Base-by-base conservation (phyloP, 2,888 invertebrate genomes). In the Eupithecia vulgata region DNA sequence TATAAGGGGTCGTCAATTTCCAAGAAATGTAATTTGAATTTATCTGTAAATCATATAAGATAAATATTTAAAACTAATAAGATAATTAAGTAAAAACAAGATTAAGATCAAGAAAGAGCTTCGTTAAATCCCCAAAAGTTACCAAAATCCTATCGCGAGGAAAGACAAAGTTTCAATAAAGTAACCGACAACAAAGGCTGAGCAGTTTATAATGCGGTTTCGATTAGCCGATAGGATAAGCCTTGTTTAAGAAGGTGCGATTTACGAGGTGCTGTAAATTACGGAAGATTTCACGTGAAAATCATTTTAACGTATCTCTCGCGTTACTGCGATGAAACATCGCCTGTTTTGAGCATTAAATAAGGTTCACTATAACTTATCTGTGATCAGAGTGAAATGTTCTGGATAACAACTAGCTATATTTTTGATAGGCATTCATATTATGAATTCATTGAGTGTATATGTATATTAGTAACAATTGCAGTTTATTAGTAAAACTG, bases 121-220 rank as follows among this genome's bases (percentile, higher is more conserved):
- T 62, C 40, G 64, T 72, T 68, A 72, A 68, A 45, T n/a, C 25
- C 42, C 72, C 67, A 67, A 67, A 71, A 72, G 71, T 67, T 42
- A 40, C 61, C 57, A 34, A 71, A n/a, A 34, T 71, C 68, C 30
- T 21, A 67, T 67, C 62, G 48, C 70, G 65, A 68, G 61, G 61
- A 52, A 30, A 71, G 70, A 34, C 75, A 73, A 74, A 79, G 73
- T 77, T 69, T 74, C 73, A 71, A 68, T 67, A 68, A 72, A 76
- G 70, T 75, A 69, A 64, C 62, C 68, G 72, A 34, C 70, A 68
- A 68, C 68, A 72, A 71, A 67, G 48, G 72, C 75, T 77, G 73
- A 70, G 71, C 78, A 73, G 74, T 78, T 80, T 77, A 77, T 72
- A 71, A 77, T 76, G 80, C 72, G 77, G 74, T 75, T 71, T 71